Conservation (phyloP, 2,888 invertebrate species). For the Nomada ruficornis region DNA sequence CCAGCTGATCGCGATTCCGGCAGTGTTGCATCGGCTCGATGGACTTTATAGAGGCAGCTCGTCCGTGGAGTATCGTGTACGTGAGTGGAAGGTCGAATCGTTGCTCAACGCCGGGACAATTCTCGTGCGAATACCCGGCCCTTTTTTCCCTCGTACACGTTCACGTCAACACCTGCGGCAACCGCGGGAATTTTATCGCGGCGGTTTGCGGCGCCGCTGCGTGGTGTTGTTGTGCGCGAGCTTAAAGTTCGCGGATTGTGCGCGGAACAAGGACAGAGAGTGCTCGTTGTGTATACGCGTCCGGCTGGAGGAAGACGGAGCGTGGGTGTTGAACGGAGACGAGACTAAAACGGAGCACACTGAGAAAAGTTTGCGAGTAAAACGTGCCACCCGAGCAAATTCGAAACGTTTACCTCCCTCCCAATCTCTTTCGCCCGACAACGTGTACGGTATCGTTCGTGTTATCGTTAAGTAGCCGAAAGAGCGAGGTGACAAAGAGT, state of each 20-base stretch:
- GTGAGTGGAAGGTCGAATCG: constrained; percentile 28
- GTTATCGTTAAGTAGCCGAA: constrained; percentile 20
- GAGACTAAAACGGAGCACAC: constrained; percentile 36
- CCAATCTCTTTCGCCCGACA: not conserved
- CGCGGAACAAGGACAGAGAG: constrained; percentile 48
- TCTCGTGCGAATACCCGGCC: constrained; percentile 28
- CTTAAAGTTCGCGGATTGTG: constrained; percentile 62
- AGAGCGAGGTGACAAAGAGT: not conserved
- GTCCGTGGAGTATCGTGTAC: constrained; percentile 42
- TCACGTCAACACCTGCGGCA: constrained; percentile 60
- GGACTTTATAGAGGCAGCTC: constrained; percentile 49
- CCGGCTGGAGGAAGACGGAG: constrained; percentile 22
- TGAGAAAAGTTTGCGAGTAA: constrained; percentile 52
- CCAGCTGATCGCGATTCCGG: constrained; percentile 68
- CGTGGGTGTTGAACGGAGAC: constrained; percentile 23
- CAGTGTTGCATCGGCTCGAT: constrained; percentile 56
- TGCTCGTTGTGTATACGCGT: constrained; percentile 41
- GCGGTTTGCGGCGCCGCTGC: constrained; percentile 64
- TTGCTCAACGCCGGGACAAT: constrained; percentile 15
- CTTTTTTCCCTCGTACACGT: constrained; percentile 20
- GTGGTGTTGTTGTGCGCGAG: constrained; percentile 63
- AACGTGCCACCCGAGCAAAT: constrained; percentile 40
- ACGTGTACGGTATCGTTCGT: not conserved
- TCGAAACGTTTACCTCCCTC: constrained; percentile 10
- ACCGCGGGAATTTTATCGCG: constrained; percentile 67